Conservation (phyloP, 2,113 vertebrate species). For the Bagarius yarrelli region DNA sequence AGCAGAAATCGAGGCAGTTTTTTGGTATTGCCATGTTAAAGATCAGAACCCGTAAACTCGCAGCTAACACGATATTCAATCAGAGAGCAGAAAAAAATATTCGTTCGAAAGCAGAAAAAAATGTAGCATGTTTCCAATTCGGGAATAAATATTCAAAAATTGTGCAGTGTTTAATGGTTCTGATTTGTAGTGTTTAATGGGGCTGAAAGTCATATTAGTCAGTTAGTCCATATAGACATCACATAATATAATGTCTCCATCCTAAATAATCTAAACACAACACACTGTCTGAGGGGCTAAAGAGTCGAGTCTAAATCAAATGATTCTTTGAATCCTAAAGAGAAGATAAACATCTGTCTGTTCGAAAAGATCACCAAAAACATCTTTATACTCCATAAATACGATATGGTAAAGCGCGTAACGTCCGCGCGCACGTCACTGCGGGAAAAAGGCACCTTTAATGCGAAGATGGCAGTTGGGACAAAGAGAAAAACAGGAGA, state of each 20-base stretch:
- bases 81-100: not conserved
- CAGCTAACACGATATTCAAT: not conserved
- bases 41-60: not conserved
- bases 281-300: no score
- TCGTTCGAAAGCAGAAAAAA: not conserved
- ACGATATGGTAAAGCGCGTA: not conserved
- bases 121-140: not conserved
- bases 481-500: not conserved
- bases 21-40: not conserved
- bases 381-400: not conserved
- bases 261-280: not conserved
- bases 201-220: not conserved
- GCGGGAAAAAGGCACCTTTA: no score
- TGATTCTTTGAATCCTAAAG: not conserved
- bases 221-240: not conserved
- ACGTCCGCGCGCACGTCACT: not conserved
- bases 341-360: not conserved
- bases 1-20: not conserved
- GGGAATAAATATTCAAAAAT: no score
- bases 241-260: not conserved
- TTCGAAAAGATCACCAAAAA: not conserved
- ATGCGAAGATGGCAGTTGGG: not conserved
- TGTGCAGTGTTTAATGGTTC: conserved; percentile 15
- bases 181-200: not conserved
- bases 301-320: not conserved